phyloP scores from a whole-genome alignment of 2,797 vertebrate species.

The Chelidonichthys spinosus region DNA sequence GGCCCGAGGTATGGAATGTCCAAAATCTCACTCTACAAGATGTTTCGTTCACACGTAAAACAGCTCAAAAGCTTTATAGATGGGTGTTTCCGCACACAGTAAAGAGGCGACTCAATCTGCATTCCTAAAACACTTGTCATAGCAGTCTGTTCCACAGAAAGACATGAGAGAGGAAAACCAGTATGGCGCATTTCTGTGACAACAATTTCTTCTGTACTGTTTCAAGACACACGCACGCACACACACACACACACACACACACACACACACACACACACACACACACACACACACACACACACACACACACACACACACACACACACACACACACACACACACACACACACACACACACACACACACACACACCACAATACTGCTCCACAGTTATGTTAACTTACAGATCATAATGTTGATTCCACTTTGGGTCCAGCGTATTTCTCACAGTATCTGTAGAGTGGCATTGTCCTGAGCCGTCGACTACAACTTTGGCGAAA shows the following conservation, averaged over 20 bases:
- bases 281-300: neutral
- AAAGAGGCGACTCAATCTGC: conserved; percentile 20
- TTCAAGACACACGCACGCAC: neutral
- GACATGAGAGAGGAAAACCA: conserved; percentile 7
- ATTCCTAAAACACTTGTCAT: conserved; percentile 59
- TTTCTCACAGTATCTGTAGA: conserved; percentile 99
- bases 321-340: neutral
- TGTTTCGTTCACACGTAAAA: conserved; percentile 36
- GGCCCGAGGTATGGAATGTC: conserved; percentile 29
- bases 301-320: neutral
- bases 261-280: too few species aligned
- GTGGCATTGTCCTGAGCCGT: conserved; percentile 98
- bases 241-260: neutral
- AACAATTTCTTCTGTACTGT: neutral
- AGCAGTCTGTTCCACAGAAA: conserved; percentile 16
- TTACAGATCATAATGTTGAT: conserved; percentile 99
- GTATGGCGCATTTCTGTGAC: neutral
- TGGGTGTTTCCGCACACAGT: conserved; percentile 38
- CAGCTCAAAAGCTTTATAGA: conserved; percentile 32
- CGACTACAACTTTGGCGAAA: conserved; percentile 98
- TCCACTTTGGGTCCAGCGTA: conserved; percentile 99
- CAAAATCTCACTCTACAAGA: conserved; percentile 39
- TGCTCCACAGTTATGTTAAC: conserved; percentile 58
- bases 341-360: neutral
- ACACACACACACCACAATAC: neutral